These are phyloP conservation scores for Hephaestus fuliginosus DNA, from an alignment of 2,797 vertebrate species.

Conservation along the genomic window DNA sequence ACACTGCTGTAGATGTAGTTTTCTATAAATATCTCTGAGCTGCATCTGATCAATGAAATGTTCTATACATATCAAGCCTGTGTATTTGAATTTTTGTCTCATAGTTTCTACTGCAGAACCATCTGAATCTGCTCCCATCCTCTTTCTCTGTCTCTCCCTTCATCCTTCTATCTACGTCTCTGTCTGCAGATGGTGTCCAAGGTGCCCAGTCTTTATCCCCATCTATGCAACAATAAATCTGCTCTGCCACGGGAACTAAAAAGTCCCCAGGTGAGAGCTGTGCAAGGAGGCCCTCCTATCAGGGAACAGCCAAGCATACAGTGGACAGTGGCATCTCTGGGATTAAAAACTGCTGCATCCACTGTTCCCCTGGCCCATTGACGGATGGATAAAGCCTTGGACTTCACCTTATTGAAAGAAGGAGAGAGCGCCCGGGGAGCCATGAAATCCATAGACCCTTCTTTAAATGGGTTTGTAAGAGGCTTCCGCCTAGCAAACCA, in stretches of 20 bases:
- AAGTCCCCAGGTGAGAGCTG: constrained; percentile 77
- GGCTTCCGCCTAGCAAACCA: constrained; percentile 82
- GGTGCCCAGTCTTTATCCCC: constrained; percentile 65
- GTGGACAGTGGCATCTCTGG: constrained; percentile 79
- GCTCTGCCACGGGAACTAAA: constrained; percentile 71
- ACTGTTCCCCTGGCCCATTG: constrained; percentile 82
- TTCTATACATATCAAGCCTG: not conserved
- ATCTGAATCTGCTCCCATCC: constrained; percentile 21
- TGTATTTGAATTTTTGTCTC: constrained; percentile 8
- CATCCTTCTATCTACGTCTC: constrained; percentile 36
- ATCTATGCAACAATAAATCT: constrained; percentile 76
- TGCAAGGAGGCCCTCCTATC: constrained; percentile 68
- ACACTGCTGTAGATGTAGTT: not conserved
- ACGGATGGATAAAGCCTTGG: constrained; percentile 87
- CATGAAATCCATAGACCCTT: constrained; percentile 87
- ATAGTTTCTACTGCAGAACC: constrained; percentile 16
- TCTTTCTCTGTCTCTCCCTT: constrained; percentile 12
- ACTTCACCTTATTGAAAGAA: constrained; percentile 87
- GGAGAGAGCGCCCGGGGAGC: constrained; percentile 84
- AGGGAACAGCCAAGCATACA: constrained; percentile 77
- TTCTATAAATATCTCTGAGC: not conserved
- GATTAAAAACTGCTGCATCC: constrained; percentile 85
- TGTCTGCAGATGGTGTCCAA: constrained; percentile 52
- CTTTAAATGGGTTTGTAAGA: constrained; percentile 88
- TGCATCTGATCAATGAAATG: constrained; percentile 6